Base-by-base conservation (phyloP, 1,140 invertebrate genomes). In the Scaptomyza graminum region DNA sequence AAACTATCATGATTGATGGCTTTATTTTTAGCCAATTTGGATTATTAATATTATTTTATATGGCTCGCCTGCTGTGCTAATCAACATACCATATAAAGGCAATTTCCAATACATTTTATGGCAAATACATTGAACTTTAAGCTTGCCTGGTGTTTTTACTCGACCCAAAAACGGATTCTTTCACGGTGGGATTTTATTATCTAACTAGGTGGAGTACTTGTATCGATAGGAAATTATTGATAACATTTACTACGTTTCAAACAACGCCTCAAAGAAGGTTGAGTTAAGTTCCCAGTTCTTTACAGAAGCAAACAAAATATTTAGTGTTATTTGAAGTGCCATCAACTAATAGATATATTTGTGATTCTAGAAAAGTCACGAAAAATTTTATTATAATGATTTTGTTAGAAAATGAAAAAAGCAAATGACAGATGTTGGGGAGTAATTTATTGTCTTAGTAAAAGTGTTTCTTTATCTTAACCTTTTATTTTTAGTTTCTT, bases 11-110 rank as follows among this genome's bases (percentile, higher is more conserved):
- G 81, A 85, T 84, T 85, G 81, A 85, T 78, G 66, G 69, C 81
- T 87, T 34, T 85, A 85, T 85, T 85, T 87, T 78, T 85, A 85
- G 81, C 75, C 66, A 60, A 65, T 64, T 70, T 54, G 81, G 81
- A 85, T 85, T 85, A 87, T 87, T 87, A 75, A 82, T 85, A 85
- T 56, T 67, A 65, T 64, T 61, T 66, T 79, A n/a, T 66, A 60
- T 59, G 76, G 55, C 55, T 67, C 64, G 18, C 18, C 78, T 71
- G 70, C 59, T 68, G 18, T 22, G 55, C 72, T 64, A 61, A 74
- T 74, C 74, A 62, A 74, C 43, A 59, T 34, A 64, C 63, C 47
- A 41, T n/a, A 41, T 34, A 43, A 34, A 34, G 57, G n/a, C 56
- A 61, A 34, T 50, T 67, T 37, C 15, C 61, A 15, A 13, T 51